These are phyloP conservation scores for Mimachlamys varia DNA, from an alignment of 2,888 invertebrate species.

Conservation along the genomic window DNA sequence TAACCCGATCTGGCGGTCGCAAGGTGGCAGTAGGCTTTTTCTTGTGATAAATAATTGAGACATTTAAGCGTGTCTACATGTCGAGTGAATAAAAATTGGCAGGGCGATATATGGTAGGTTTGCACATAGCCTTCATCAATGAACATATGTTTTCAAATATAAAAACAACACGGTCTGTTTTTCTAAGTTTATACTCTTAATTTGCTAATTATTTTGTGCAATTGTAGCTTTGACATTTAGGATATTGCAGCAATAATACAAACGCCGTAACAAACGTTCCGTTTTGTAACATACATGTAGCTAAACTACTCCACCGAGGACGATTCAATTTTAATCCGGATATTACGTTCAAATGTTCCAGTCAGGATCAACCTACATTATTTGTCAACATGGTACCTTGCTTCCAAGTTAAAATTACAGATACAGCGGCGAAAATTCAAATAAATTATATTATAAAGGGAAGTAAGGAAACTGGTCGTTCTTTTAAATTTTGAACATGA, in stretches of 20 bases:
- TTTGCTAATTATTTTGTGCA: not conserved
- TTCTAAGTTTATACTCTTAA: too few relatives aligned
- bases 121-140: not conserved
- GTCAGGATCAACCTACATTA: too few relatives aligned
- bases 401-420: too few relatives aligned
- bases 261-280: not conserved
- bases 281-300: not conserved
- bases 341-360: too few relatives aligned
- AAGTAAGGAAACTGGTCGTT: too few relatives aligned
- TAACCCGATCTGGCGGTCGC: not conserved
- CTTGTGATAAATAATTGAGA: slow-evolving; percentile 3
- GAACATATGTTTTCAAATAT: not conserved
- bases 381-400: too few relatives aligned
- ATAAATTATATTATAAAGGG: too few relatives aligned
- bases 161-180: too few relatives aligned
- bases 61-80: not conserved
- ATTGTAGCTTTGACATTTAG: not conserved
- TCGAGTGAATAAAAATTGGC: not conserved
- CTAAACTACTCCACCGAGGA: not conserved
- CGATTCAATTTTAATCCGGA: too few relatives aligned
- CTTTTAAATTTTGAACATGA: too few relatives aligned
- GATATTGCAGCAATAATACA: not conserved
- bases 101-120: not conserved
- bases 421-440: too few relatives aligned
- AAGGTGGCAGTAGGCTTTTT: not conserved